Conservation (phyloP, 2,797 vertebrate genomes). For the Xiphophorus birchmanni region DNA sequence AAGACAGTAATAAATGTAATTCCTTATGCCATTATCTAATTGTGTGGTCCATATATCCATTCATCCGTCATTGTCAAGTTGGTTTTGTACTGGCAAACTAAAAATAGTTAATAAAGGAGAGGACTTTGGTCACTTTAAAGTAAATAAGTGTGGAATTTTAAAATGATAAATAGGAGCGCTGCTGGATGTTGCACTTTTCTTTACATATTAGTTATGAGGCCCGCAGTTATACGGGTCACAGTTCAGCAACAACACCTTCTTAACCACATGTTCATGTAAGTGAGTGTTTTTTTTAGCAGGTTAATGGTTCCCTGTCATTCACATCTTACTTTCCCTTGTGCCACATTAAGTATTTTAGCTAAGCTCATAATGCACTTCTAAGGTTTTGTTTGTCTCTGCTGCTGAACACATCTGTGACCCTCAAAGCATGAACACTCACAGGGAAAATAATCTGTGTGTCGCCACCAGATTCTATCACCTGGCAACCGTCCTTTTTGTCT, state of each 20-base stretch:
- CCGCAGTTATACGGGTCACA: constrained; percentile 28
- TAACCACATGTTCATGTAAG: constrained; percentile 40
- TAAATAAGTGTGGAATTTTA: background rate
- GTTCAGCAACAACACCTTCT: constrained; percentile 17
- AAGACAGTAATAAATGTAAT: background rate
- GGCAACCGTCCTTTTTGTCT: constrained; percentile 44
- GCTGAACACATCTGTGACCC: constrained; percentile 40
- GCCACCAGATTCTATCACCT: constrained; percentile 47
- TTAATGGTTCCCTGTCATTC: constrained; percentile 62
- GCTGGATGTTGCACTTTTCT: background rate
- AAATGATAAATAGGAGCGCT: background rate
- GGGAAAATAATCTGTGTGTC: constrained; percentile 34
- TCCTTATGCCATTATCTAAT: background rate
- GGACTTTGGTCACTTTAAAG: background rate
- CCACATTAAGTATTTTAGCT: constrained; percentile 44
- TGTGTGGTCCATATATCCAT: background rate
- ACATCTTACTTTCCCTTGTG: constrained; percentile 42
- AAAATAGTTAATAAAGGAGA: background rate
- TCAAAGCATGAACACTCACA: constrained; percentile 21
- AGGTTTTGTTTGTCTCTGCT: constrained; percentile 31
- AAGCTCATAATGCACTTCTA: constrained; percentile 47
- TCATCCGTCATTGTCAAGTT: background rate
- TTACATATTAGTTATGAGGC: background rate
- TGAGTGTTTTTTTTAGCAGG: constrained; percentile 37
- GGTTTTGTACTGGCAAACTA: background rate